phyloP scores from a whole-genome alignment of 1,140 invertebrate species.

The Pogonus chalceus region DNA sequence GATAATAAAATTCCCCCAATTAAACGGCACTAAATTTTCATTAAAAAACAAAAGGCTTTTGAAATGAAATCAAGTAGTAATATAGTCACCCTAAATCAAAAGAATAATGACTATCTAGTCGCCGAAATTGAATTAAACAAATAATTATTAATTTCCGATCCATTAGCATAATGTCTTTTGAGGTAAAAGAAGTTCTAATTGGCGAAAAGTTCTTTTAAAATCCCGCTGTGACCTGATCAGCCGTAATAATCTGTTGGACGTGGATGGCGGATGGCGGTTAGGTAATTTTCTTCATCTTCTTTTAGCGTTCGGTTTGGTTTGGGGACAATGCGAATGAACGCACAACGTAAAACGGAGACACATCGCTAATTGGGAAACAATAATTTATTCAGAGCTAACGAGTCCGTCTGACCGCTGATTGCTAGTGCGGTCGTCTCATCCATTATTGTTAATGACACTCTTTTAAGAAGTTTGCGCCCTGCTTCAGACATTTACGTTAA shows the following conservation, averaged over 20 bases:
- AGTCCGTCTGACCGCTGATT: slow-evolving; percentile 1
- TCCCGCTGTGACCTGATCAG: neutral
- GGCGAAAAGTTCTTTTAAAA: neutral
- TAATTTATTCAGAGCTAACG: slow-evolving; percentile 6
- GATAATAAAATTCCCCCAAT: too few relatives aligned
- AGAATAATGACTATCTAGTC: too few relatives aligned
- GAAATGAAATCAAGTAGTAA: too few relatives aligned
- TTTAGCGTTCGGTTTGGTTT: too few relatives aligned
- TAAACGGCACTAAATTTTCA: too few relatives aligned
- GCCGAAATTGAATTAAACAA: neutral
- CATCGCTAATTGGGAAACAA: neutral
- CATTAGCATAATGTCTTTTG: neutral
- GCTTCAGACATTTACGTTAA: neutral
- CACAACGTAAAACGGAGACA: neutral
- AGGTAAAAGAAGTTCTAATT: neutral
- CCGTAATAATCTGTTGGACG: neutral
- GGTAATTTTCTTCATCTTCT: slow-evolving; percentile 2
- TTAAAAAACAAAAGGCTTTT: too few relatives aligned
- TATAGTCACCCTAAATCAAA: too few relatives aligned
- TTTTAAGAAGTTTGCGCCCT: neutral
- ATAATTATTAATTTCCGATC: neutral
- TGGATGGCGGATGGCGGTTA: neutral
- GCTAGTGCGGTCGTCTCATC: neutral
- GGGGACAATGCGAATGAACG: too few relatives aligned
- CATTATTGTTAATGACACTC: slow-evolving; percentile 7